phyloP scores from a whole-genome alignment of 2,888 invertebrate species.

The Clusia tigrina region DNA sequence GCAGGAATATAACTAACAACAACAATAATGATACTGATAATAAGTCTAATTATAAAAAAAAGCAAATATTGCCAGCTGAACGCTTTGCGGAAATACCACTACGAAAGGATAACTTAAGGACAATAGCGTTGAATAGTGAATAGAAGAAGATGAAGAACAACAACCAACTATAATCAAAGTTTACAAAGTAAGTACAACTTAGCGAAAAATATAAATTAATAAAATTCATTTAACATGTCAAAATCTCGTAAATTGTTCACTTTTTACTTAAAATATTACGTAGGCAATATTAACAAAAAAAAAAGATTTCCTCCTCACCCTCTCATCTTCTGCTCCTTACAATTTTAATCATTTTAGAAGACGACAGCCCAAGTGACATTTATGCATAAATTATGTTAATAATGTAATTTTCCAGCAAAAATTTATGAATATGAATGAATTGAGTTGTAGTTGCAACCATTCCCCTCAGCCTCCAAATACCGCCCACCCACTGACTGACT shows the following conservation, averaged over 20 bases:
- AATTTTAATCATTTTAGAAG: constrained; percentile 48
- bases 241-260: no score
- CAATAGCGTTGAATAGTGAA: constrained; percentile 47
- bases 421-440: constrained; percentile 57
- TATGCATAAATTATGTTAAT: constrained; percentile 65
- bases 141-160: constrained; percentile 31
- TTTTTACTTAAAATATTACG: no score
- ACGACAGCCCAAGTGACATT: constrained; percentile 60
- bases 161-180: constrained; percentile 38
- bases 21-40: no score
- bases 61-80: neutral
- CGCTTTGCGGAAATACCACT: neutral
- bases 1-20: neutral
- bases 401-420: constrained; percentile 52
- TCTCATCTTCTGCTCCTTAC: constrained; percentile 36
- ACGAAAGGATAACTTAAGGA: constrained; percentile 42
- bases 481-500: constrained; percentile 23
- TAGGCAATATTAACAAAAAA: no score
- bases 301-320: neutral
- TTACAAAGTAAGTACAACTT: constrained; percentile 47
- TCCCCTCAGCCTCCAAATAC: neutral
- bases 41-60: neutral
- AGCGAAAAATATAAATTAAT: no score
- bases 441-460: neutral
- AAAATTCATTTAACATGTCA: no score